These are phyloP conservation scores for Pseudomyrmex dendroicus DNA, from an alignment of 1,140 invertebrate genomes.

Conservation along the genomic window DNA sequence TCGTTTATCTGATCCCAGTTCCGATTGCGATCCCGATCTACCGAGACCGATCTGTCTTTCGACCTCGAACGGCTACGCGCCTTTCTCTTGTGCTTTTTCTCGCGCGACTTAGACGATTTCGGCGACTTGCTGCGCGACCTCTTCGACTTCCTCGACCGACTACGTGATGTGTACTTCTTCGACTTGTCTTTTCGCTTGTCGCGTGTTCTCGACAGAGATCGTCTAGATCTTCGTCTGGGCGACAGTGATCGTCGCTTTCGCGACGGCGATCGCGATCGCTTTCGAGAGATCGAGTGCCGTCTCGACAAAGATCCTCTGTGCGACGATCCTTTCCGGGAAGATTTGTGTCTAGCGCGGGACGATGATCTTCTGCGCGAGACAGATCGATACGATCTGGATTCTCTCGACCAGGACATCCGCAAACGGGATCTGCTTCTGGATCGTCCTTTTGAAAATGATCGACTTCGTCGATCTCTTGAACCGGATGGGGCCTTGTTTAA, in stretches of 20 bases:
- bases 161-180: constrained; percentile 80
- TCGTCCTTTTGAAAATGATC: constrained; percentile 80
- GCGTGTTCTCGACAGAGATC: constrained; percentile 77
- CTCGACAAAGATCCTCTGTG: constrained; percentile 77
- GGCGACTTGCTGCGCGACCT: constrained; percentile 77
- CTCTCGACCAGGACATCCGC: constrained; percentile 71
- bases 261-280: constrained; percentile 65
- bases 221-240: constrained; percentile 75
- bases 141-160: constrained; percentile 75
- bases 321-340: constrained; percentile 74
- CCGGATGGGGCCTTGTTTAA: constrained; percentile 51
- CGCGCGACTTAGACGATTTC: constrained; percentile 73
- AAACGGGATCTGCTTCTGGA: constrained; percentile 79
- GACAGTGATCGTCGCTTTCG: constrained; percentile 74
- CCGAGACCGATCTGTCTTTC: constrained; percentile 75
- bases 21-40: constrained; percentile 73
- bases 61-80: constrained; percentile 78
- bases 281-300: constrained; percentile 77
- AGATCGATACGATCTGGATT: constrained; percentile 68
- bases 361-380: constrained; percentile 78
- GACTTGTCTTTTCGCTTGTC: constrained; percentile 81
- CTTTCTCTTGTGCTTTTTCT: constrained; percentile 81
- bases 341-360: constrained; percentile 71
- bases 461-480: constrained; percentile 71
- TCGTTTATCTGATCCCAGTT: constrained; percentile 80